These are phyloP conservation scores for Hyalella azteca DNA, from an alignment of 2,888 invertebrate species.

Conservation along the genomic window DNA sequence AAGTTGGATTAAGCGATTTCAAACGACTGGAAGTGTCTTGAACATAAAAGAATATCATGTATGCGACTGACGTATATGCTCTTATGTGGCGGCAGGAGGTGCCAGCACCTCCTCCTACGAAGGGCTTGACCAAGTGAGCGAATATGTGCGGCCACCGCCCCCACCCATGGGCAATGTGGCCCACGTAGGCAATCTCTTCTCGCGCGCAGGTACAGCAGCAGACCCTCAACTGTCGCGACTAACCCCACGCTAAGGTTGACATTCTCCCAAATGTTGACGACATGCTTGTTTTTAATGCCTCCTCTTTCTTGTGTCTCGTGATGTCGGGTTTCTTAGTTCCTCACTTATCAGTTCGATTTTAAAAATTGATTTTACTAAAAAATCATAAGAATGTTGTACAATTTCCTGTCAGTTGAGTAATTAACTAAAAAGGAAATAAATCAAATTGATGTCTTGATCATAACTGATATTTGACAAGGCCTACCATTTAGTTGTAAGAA, in stretches of 20 bases:
- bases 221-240: neutral
- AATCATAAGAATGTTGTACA: no score
- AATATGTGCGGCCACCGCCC: constrained; percentile 56
- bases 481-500: no score
- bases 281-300: neutral
- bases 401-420: no score
- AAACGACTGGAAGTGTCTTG: no score
- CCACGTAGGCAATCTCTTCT: constrained; percentile 56
- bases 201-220: constrained; percentile 54
- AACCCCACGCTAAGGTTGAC: constrained; percentile 21
- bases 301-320: neutral
- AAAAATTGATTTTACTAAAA: no score
- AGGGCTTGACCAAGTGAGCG: constrained; percentile 57
- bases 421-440: no score
- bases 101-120: constrained; percentile 44
- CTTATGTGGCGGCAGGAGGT: neutral
- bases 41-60: neutral
- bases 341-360: no score
- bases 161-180: constrained; percentile 57
- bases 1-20: no score
- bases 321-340: no score
- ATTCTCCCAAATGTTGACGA: constrained; percentile 12
- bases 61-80: neutral
- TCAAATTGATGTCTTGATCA: no score
- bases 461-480: no score